Evolutionary conservation across 2,888 invertebrate species (phyloP), one percentile per base, ranked within the genome.

Genomic region (Drosophila borborema): DNA sequence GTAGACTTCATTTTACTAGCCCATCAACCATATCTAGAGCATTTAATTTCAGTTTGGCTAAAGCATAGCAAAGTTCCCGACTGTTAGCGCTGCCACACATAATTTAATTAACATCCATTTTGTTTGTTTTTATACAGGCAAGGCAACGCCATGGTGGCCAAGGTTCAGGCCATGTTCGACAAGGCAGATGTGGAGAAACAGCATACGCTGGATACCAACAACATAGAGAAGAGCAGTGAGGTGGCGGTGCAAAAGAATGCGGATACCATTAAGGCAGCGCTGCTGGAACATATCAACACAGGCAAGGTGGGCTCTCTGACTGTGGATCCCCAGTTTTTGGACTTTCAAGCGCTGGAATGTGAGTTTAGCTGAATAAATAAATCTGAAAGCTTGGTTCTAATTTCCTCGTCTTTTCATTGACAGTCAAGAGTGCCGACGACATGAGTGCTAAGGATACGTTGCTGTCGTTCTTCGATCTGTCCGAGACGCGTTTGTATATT

Each of bases 271-370:
- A 94, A 96, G 90, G 93, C 94, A 34, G 95, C 95, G 0, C 93
- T 98, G 2, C 93, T 94, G 70, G 96, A 96, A 48, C 96, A 96
- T 12, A 94, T 98, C 1, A 94, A 95, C 3, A 94, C 94, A 0
- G 98, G 97, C 7, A 94, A 94, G 85, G 96, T 97, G 9, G 98
- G 98, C 1, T 96, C 96, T 38, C 92, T 98, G 2, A 95, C 95
- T 31, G 96, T 98, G 0, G 97, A 98, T 92, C 97, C 97, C 0
- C 95, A 96, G 70, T 97, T 96, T 91, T 93, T 97, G 69, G 95
- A 96, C 61, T 95, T 97, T 83, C 95, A 95, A 86, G 95, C 96
- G 2, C 94, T 95, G 73, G 95, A 95, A 91, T 94, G 97, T 97
- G 92, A 95, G 96, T 94, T 4, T 12, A 8, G 3, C 23, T 10